Evolutionary conservation across 2,888 invertebrate genomes (phyloP).

Genomic region (Tolmerus cingulatus): DNA sequence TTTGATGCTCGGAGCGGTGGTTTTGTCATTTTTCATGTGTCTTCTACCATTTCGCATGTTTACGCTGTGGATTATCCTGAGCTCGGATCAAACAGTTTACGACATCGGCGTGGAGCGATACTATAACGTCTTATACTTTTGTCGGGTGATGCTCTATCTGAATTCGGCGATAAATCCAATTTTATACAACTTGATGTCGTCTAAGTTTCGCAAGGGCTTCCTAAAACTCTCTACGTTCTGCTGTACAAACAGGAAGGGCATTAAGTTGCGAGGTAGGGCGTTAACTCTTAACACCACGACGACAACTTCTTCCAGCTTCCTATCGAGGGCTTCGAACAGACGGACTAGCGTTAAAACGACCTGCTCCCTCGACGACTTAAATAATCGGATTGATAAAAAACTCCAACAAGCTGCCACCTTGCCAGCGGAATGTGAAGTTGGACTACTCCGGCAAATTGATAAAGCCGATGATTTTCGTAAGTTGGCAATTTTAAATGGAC

Average conservation of each 20-base stretch:
- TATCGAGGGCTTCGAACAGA: conserved; percentile 70
- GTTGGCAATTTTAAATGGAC: conserved; percentile 40
- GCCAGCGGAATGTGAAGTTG: conserved; percentile 41
- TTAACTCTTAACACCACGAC: conserved; percentile 71
- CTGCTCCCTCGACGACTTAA: conserved; percentile 41
- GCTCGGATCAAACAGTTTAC: conserved; percentile 73
- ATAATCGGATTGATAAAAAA: conserved; percentile 12
- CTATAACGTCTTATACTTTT: conserved; percentile 83
- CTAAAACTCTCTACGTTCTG: conserved; percentile 70
- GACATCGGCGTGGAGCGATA: conserved; percentile 79
- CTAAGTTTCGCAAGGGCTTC: conserved; percentile 86
- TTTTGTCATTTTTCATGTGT: conserved; percentile 87
- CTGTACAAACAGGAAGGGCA: conserved; percentile 56
- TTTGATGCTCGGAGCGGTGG: conserved; percentile 85
- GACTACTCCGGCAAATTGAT: background rate
- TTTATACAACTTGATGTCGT: conserved; percentile 91
- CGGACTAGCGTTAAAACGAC: conserved; percentile 64
- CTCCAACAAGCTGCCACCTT: background rate
- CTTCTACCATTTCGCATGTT: conserved; percentile 86
- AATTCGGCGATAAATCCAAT: conserved; percentile 92
- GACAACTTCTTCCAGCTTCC: conserved; percentile 68
- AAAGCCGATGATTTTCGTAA: conserved; percentile 29
- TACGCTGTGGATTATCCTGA: conserved; percentile 82
- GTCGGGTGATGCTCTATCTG: conserved; percentile 85
- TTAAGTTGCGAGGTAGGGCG: conserved; percentile 64